Base-by-base conservation (phyloP, 2,797 vertebrate genomes). In the Molothrus aeneus region DNA sequence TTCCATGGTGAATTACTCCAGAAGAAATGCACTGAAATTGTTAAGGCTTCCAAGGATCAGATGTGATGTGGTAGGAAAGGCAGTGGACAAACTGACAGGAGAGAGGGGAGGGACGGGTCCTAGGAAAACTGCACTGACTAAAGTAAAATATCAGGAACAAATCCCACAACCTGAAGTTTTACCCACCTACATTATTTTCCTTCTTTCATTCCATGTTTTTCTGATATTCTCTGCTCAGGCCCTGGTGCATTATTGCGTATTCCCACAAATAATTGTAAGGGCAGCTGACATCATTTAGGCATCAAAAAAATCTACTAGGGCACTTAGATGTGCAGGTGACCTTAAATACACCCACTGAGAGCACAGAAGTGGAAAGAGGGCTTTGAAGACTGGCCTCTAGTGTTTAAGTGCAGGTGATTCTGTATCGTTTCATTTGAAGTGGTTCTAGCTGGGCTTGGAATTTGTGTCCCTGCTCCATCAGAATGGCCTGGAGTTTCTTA, bases 401-500 rank as follows among this genome's bases (percentile, higher is more conserved):
- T 86, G 59, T 74, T 85, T 82, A 86, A 96, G 94, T 79, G 75
- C 75, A 94, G 90, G 91, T 93, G 90, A 95, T 94, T 95, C 86
- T 75, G 68, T 91, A 82, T 80, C 3, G 0, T 85, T 92, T 97
- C 71, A 40, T 93, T 84, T 94, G 48, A 85, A 93, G 73, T 90
- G 87, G 86, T 94, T 97, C 94, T 95, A 93, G 86, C 66, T 65
- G 57, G 97, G 91, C 80, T 85, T 81, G 68, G 92, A 97, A 97
- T 97, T 97, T 98, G 95, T 26, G 92, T 97, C 77, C 48, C 43
- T 22, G 83, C 24, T 60, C 96, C 95, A 97, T 95, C 92, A 90
- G 81, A 95, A 93, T 92, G 96, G 97, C 95, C 95, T 95, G 77
- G 93, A 97, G 94, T 98, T 95, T 97, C 97, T 97, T 98, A 98